These are phyloP conservation scores for Leptonema lineaticorne DNA, from an alignment of 1,140 invertebrate genomes.

Conservation along the genomic window DNA sequence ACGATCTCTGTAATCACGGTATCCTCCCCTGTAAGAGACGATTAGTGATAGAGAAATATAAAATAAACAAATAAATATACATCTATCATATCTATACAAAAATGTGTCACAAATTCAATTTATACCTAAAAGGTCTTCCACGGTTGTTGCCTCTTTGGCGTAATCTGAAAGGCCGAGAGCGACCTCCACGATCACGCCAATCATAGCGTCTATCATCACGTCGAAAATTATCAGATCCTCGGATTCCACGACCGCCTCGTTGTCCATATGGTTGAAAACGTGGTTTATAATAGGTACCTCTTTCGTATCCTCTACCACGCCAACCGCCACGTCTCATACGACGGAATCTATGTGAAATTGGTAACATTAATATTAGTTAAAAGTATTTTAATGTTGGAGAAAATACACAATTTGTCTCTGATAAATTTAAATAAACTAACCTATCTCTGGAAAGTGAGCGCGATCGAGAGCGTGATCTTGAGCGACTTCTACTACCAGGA, in stretches of 20 bases:
- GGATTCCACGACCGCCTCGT: conserved; percentile 46
- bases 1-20: conserved; percentile 65
- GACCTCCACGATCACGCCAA: conserved; percentile 53
- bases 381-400: neutral
- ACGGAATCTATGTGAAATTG: conserved; percentile 44
- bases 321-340: conserved; percentile 55
- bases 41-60: too few relatives aligned
- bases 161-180: conserved; percentile 49
- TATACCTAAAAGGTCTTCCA: conserved; percentile 54
- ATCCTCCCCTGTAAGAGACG: conserved; percentile 54
- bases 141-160: conserved; percentile 49
- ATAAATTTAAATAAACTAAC: conserved; percentile 38
- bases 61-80: too few relatives aligned
- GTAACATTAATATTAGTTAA: neutral
- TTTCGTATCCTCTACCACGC: conserved; percentile 63
- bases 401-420: neutral
- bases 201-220: conserved; percentile 54
- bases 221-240: conserved; percentile 58
- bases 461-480: conserved; percentile 62
- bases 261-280: conserved; percentile 65
- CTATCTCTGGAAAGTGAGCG: conserved; percentile 65
- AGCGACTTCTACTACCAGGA: conserved; percentile 55
- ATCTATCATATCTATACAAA: too few relatives aligned
- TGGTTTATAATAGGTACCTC: conserved; percentile 75
- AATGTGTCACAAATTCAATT: too few relatives aligned